Evolutionary conservation across 2,113 vertebrate genomes (phyloP).

Genomic region (Osmerus mordax): DNA sequence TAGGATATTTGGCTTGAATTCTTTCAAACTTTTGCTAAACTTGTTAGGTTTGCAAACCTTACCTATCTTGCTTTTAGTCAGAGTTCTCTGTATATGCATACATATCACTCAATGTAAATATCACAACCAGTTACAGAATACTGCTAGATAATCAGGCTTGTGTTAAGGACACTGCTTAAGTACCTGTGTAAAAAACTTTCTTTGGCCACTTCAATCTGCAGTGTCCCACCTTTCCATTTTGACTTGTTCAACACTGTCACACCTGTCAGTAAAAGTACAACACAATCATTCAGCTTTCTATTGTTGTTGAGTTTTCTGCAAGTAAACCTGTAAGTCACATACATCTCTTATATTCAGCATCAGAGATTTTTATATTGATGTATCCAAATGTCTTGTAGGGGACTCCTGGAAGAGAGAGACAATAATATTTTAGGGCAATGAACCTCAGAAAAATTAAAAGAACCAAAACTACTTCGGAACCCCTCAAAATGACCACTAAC

Average conservation of each 20-base stretch:
- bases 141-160: background rate
- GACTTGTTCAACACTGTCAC: constrained; percentile 87
- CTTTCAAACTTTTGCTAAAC: too few relatives aligned
- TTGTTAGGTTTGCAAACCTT: too few relatives aligned
- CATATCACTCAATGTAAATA: background rate
- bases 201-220: constrained; percentile 90
- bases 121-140: too few relatives aligned
- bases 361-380: constrained; percentile 80
- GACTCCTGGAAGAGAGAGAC: constrained; percentile 68
- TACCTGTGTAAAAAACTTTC: constrained; percentile 92
- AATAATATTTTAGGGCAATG: constrained; percentile 15
- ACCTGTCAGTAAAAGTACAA: constrained; percentile 67
- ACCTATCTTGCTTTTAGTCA: too few relatives aligned
- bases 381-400: constrained; percentile 87
- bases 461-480: too few relatives aligned
- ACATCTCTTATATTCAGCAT: constrained; percentile 83
- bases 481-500: too few relatives aligned
- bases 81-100: background rate
- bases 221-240: constrained; percentile 91
- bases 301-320: background rate
- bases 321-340: constrained; percentile 43
- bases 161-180: background rate
- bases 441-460: constrained; percentile 20
- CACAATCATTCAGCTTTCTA: background rate
- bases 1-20: too few relatives aligned